Percentiles rank a stretch among this genome's conserved stretches.
These are phyloP conservation scores for Ametastegia equiseti DNA, from an alignment of 2,888 invertebrate species.

Conservation along the genomic window DNA sequence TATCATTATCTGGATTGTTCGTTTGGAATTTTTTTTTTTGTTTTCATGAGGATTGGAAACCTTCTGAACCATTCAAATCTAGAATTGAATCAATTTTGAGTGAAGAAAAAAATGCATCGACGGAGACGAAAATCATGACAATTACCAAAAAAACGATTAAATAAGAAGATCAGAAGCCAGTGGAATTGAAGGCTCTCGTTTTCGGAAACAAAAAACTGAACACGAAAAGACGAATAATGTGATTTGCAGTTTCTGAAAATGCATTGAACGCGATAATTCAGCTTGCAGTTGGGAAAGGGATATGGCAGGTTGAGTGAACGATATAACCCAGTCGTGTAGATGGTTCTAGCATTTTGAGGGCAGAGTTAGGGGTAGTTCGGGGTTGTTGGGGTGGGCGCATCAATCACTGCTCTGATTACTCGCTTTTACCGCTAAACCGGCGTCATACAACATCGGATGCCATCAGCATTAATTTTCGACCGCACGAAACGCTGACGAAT, in stretches of 20 bases:
- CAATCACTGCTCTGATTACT: constrained; percentile 61
- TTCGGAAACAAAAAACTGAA: too few species aligned
- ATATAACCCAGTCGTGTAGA: neutral
- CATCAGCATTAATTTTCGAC: constrained; percentile 62
- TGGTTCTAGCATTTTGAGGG: constrained; percentile 18
- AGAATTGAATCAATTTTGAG: too few species aligned
- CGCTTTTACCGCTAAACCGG: constrained; percentile 62
- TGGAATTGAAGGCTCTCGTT: too few species aligned
- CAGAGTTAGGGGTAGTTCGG: neutral
- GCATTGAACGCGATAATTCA: neutral
- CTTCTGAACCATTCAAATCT: too few species aligned
- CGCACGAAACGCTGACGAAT: constrained; percentile 44
- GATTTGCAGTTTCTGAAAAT: neutral
- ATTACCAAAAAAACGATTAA: too few species aligned
- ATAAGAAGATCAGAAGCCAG: too few species aligned
- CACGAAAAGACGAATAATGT: too few species aligned
- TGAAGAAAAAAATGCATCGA: too few species aligned
- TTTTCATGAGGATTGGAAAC: too few species aligned
- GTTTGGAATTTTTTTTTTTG: too few species aligned
- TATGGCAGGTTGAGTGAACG: constrained; percentile 4
- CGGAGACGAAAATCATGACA: too few species aligned
- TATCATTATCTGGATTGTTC: too few species aligned
- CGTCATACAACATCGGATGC: constrained; percentile 57
- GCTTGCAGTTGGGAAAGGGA: neutral
- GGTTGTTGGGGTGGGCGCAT: constrained; percentile 51